Base-by-base conservation (phyloP, 2,888 invertebrate species). In the Cryptus armator region DNA sequence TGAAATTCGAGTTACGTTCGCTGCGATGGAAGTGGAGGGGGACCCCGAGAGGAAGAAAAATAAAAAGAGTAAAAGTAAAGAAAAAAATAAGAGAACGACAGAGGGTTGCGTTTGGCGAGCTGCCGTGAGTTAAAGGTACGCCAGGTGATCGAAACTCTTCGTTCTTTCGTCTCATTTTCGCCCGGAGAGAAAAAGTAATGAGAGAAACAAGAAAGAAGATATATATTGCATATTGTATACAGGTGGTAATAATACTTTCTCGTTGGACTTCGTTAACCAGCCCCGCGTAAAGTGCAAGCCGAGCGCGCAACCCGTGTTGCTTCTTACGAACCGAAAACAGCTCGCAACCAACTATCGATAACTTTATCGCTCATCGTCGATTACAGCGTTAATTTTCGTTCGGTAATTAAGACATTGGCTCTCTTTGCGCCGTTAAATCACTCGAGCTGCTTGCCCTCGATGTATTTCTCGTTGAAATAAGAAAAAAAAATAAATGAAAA, bases 1-100 rank as follows among this genome's bases (percentile, higher is more conserved):
- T 79, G 76, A 85, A 85, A 82, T 76, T 85, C 71, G 70, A 80
- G 70, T 77, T 83, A 7, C 71, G 71, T 59, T 62, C 43, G 44
- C 32, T 19, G 67, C 81, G 46, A 66, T 46, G 62, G 14, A 59
- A 44, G 43, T 12, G 44, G 32, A 19, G 32, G 66, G 66, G 59
- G 32, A 66, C 62, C 51, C 46, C 12, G 43, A 43, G 75, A 12
- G 19, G 19, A 51, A 14, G 66, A 66, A 24, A 66, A 51, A 53
- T 19, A 9, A 24, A 37, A 37, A 7, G 37, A 37, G 37, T 9
- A 4, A 37, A 37, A 37, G 37, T 7, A 37, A 66, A 24, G 51
- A 43, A 53, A 53, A 37, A 9, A 24, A 16, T 10, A 3, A 56
- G 56, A 64, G 46, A 75, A 43, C 32, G 44, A 64, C 62, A 62